Percentiles rank a stretch among this genome's conserved stretches.
These are phyloP conservation scores for Andrena dorsata DNA, from an alignment of 2,888 invertebrate genomes.

Conservation along the genomic window DNA sequence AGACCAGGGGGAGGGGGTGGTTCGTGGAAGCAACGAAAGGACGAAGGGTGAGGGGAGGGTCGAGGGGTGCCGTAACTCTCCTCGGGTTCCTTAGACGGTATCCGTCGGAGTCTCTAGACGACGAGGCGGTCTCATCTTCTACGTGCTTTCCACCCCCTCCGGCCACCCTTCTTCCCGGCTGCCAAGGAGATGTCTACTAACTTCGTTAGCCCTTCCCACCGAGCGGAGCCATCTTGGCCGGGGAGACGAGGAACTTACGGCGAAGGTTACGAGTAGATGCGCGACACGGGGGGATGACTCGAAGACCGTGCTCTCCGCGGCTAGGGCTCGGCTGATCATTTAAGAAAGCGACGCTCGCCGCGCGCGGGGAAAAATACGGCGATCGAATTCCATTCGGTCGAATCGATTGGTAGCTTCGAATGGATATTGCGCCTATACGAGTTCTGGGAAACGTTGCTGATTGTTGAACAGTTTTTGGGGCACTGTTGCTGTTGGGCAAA, in stretches of 20 bases:
- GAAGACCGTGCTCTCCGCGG: conserved; percentile 26
- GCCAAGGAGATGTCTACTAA: conserved; percentile 82
- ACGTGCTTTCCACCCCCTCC: conserved; percentile 64
- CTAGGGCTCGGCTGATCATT: conserved; percentile 26
- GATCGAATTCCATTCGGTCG: not conserved
- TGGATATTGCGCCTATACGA: too few species aligned
- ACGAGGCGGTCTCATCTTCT: conserved; percentile 68
- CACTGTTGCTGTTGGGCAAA: too few species aligned
- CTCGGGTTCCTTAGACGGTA: conserved; percentile 64
- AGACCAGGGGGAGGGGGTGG: not conserved
- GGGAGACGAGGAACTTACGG: conserved; percentile 69
- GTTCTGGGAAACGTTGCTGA: too few species aligned
- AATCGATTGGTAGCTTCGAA: too few species aligned
- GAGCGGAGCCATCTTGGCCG: conserved; percentile 83
- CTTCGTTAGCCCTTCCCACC: conserved; percentile 81
- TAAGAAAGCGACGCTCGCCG: not conserved
- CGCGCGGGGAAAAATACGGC: not conserved
- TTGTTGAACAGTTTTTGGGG: too few species aligned
- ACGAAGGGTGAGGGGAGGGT: conserved; percentile 20
- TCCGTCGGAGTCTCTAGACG: conserved; percentile 69
- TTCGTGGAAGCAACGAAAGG: conserved; percentile 24
- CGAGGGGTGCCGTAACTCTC: conserved; percentile 52
- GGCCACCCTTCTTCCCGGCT: conserved; percentile 71
- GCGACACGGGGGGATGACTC: conserved; percentile 64
- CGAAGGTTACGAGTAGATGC: conserved; percentile 73